Evolutionary conservation across 53 echinoderm and acorn worm species (phyloP), one percentile per base, ranked within the genome.

Genomic region (Henricia sp.): DNA sequence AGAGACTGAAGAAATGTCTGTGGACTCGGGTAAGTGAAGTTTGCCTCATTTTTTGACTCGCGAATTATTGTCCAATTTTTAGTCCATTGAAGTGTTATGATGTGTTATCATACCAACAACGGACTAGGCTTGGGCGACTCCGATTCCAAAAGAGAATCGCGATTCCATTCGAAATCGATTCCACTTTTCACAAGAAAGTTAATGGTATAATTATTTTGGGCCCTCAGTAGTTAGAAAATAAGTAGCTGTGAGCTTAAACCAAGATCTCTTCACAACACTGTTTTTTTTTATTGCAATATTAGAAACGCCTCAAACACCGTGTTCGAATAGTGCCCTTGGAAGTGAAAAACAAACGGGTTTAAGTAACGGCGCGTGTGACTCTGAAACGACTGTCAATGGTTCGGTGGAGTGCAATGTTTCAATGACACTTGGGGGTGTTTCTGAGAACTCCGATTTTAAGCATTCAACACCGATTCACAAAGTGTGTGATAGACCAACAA

Each of bases 1-100:
- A n/a, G 80, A 80, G 23, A 36, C 33, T n/a, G 73, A 52, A 44
- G 80, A 80, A 64, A 63, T 64, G 12, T 34, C 80, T 21, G 21
- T 33, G 32, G 13, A 44, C 13, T 37, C 70, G n/a, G n/a, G n/a
- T n/a, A n/a, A n/a, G n/a, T n/a, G n/a, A n/a, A n/a, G n/a, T n/a
- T n/a, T n/a, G n/a, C n/a, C n/a, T n/a, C n/a, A n/a, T n/a, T n/a
- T n/a, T n/a, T n/a, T n/a, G n/a, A n/a, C n/a, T n/a, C n/a, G n/a
- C n/a, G n/a, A n/a, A n/a, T n/a, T n/a, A n/a, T n/a, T n/a, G n/a
- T n/a, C n/a, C n/a, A n/a, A n/a, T n/a, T n/a, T n/a, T n/a, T n/a
- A n/a, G n/a, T n/a, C n/a, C n/a, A n/a, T 11, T 11, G 13, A 21
- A 24, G n/a, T 39, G 19, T 23, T 0, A 3, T 4, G 12, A 32